Conservation (phyloP, 1,140 invertebrate species). For the Drosophila chauvacae region DNA sequence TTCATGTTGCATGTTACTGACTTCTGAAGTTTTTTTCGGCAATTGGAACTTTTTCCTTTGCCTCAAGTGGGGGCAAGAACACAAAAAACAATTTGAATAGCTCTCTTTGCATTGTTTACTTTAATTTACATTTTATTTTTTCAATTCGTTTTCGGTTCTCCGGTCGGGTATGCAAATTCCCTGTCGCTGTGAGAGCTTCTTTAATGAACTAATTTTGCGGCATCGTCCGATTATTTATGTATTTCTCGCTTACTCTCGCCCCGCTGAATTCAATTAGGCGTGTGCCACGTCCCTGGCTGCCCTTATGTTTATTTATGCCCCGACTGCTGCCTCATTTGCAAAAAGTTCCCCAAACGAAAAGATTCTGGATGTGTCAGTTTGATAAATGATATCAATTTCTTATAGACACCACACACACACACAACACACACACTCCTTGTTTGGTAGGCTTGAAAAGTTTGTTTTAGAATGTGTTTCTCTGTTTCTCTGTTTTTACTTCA, state of each 20-base stretch:
- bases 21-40: constrained; percentile 78
- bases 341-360: constrained; percentile 62
- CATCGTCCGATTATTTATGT: constrained; percentile 48
- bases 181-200: constrained; percentile 43
- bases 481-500: constrained; percentile 31
- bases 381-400: constrained; percentile 83
- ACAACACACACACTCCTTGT: neutral
- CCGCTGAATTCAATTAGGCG: constrained; percentile 71
- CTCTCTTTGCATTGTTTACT: constrained; percentile 67
- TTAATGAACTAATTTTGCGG: constrained; percentile 78
- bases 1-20: constrained; percentile 82
- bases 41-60: constrained; percentile 60
- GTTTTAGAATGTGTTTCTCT: constrained; percentile 49
- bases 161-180: constrained; percentile 67
- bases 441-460: constrained; percentile 70
- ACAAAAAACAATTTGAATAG: constrained; percentile 48
- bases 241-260: constrained; percentile 50
- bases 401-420: constrained; percentile 51
- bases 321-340: constrained; percentile 64
- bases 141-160: constrained; percentile 11
- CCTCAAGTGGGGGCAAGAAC: constrained; percentile 6
- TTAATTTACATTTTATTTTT: constrained; percentile 73
- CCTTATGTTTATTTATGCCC: constrained; percentile 60
- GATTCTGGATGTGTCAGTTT: constrained; percentile 70
- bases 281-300: constrained; percentile 40